Evolutionary conservation across 2,888 invertebrate species (phyloP).

Genomic region (Dryocosmus kuriphilus): DNA sequence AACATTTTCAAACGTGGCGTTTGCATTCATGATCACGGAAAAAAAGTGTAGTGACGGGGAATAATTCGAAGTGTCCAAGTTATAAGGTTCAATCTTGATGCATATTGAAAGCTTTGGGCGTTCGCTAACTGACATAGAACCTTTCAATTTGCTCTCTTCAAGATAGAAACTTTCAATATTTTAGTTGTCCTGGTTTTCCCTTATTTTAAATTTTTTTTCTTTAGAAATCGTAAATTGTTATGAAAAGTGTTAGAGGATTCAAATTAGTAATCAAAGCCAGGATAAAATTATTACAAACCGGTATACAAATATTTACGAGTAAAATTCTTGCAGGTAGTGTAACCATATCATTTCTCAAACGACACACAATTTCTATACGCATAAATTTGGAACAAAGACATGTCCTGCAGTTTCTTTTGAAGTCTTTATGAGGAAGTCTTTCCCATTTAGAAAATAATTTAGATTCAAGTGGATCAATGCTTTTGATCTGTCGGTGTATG

Average conservation of each 20-base stretch:
- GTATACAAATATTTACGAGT: not conserved
- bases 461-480: conserved; percentile 26
- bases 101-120: too few relatives aligned
- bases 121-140: too few relatives aligned
- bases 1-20: not conserved
- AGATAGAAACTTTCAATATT: too few relatives aligned
- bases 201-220: not conserved
- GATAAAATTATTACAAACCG: not conserved
- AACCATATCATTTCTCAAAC: not conserved
- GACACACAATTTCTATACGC: not conserved
- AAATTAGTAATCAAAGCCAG: too few relatives aligned
- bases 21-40: too few relatives aligned
- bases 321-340: not conserved
- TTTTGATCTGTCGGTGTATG: conserved; percentile 22
- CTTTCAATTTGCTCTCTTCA: too few relatives aligned
- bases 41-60: too few relatives aligned
- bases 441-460: conserved; percentile 33
- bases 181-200: too few relatives aligned
- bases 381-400: not conserved
- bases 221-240: not conserved
- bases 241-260: too few relatives aligned
- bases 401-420: not conserved
- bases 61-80: too few relatives aligned
- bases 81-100: too few relatives aligned
- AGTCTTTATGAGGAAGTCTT: conserved; percentile 11